Evolutionary conservation across 2,888 invertebrate species (phyloP), one percentile per base, ranked within the genome.

Genomic region (Diadromus collaris): DNA sequence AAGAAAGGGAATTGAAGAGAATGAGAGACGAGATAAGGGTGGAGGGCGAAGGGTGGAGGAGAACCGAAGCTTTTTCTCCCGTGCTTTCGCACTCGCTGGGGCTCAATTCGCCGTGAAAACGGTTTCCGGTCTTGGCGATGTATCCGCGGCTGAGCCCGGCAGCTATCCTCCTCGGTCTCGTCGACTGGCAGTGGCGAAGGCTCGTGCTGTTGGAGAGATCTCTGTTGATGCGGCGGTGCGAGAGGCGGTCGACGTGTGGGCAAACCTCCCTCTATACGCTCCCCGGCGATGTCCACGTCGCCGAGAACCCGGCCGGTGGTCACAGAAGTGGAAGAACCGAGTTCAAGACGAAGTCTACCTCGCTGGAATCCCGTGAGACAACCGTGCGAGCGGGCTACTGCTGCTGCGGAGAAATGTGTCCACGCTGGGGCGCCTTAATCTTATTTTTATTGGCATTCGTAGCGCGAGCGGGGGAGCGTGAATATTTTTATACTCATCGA

Each of bases 51-150:
- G 58, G 44, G 34, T 29, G 24, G 41, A 44, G 61, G 48, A 78
- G 79, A 72, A 75, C 67, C 67, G 54, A 58, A 65, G 68, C 69
- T 79, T 76, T 74, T 76, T 74, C 60, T 70, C 51, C 46, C 46
- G 46, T 70, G 63, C 76, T 76, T 73, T 80, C 72, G 69, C 80
- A 78, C 81, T 81, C 81, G 81, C 81, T 81, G 81, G 63, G 73
- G 81, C 82, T 85, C 86, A 84, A 86, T 86, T 84, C 85, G 77
- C 80, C 84, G 83, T 86, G 86, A 84, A 86, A 86, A 83, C 80
- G 85, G 76, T 84, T 84, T 81, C 72, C 74, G 63, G 75, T 73
- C 65, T 73, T 68, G 64, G 65, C 65, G 68, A 81, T 81, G 80
- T 80, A 76, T 79, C 75, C 79, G 61, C 70, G 63, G 65, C 56